Conservation (phyloP, 2,113 vertebrate genomes). For the Murina feae region DNA sequence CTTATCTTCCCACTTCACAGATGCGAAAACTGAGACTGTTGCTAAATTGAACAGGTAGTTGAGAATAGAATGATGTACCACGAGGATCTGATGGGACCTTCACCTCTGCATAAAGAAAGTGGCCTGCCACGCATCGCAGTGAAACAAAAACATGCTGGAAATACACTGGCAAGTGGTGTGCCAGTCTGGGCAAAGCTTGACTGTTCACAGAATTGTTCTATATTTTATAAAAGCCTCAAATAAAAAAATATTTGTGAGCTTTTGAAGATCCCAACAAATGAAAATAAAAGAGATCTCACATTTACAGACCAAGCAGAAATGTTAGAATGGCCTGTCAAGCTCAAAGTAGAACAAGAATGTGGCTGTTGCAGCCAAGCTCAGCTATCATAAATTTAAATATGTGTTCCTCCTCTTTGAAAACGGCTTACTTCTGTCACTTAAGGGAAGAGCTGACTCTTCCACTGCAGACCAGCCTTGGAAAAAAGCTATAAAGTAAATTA, state of each 20-base stretch:
- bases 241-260: slow-evolving; percentile 42
- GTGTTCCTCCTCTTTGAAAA: slow-evolving; percentile 55
- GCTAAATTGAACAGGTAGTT: background rate
- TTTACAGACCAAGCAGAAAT: slow-evolving; percentile 38
- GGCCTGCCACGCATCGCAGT: background rate
- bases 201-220: background rate
- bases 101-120: background rate
- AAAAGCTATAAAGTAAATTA: slow-evolving; percentile 52
- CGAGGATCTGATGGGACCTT: background rate
- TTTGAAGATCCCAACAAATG: slow-evolving; percentile 40
- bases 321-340: slow-evolving; percentile 56
- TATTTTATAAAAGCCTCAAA: slow-evolving; percentile 45
- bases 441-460: slow-evolving; percentile 52
- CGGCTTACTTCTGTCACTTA: slow-evolving; percentile 47
- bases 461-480: slow-evolving; percentile 33
- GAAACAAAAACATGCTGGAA: background rate
- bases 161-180: background rate
- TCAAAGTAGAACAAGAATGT: slow-evolving; percentile 66
- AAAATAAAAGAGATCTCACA: slow-evolving; percentile 47
- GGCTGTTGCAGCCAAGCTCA: slow-evolving; percentile 51
- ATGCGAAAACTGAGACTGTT: background rate
- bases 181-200: slow-evolving; percentile 19
- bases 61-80: background rate
- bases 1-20: background rate
- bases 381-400: slow-evolving; percentile 65